Evolutionary conservation across 1,140 invertebrate genomes (phyloP).

Genomic region (Popillia japonica): DNA sequence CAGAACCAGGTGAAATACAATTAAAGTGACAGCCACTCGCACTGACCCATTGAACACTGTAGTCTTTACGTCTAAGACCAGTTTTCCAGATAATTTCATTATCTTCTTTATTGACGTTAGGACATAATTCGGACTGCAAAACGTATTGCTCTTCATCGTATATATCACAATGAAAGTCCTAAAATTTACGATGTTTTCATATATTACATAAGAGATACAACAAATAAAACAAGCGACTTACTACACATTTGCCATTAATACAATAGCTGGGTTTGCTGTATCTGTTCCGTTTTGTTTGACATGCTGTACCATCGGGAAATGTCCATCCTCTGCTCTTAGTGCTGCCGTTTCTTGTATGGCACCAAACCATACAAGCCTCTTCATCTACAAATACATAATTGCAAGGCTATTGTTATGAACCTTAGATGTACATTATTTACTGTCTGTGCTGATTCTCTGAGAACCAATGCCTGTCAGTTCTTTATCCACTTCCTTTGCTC

Average conservation of each 20-base stretch:
- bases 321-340: slow-evolving; percentile 77
- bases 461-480: slow-evolving; percentile 75
- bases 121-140: slow-evolving; percentile 55
- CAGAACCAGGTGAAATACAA: slow-evolving; percentile 69
- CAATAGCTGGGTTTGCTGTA: slow-evolving; percentile 68
- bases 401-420: slow-evolving; percentile 7
- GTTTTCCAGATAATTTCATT: slow-evolving; percentile 59
- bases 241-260: slow-evolving; percentile 73
- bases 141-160: slow-evolving; percentile 55
- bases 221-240: background rate
- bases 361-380: slow-evolving; percentile 80
- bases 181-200: slow-evolving; percentile 27
- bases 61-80: slow-evolving; percentile 55
- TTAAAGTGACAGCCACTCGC: slow-evolving; percentile 72
- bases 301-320: slow-evolving; percentile 79
- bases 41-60: slow-evolving; percentile 64
- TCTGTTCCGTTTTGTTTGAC: slow-evolving; percentile 63
- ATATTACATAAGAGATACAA: background rate
- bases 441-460: slow-evolving; percentile 71
- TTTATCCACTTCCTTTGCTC: slow-evolving; percentile 75
- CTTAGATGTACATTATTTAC: slow-evolving; percentile 59
- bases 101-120: slow-evolving; percentile 48
- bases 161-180: slow-evolving; percentile 63
- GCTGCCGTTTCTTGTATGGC: slow-evolving; percentile 72
- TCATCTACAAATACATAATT: slow-evolving; percentile 62